phyloP scores from a whole-genome alignment of 2,888 invertebrate species.

The Lasioglossum zephyrum region DNA sequence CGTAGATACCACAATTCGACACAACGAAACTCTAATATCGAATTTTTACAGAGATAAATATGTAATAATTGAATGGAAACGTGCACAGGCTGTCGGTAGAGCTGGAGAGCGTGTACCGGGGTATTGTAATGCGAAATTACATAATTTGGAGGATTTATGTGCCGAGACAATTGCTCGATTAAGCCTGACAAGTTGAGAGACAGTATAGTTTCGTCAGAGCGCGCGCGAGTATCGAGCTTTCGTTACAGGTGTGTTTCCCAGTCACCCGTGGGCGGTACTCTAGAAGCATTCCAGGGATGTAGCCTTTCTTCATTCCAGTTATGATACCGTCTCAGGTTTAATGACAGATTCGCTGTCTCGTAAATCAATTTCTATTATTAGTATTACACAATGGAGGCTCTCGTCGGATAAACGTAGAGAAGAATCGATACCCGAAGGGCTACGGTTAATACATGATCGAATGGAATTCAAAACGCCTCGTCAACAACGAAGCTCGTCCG shows the following conservation, averaged over 20 bases:
- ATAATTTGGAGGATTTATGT: constrained; percentile 12
- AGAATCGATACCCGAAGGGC: constrained; percentile 15
- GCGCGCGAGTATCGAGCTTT: not conserved
- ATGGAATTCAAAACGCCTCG: not conserved
- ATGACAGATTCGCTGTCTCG: constrained; percentile 14
- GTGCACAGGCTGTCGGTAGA: not conserved
- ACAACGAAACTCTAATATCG: not conserved
- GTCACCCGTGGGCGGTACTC: constrained; percentile 8
- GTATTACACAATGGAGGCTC: constrained; percentile 6
- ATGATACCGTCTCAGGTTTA: constrained; percentile 7
- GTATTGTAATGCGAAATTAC: constrained; percentile 8
- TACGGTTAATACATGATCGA: constrained; percentile 6
- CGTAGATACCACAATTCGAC: not conserved
- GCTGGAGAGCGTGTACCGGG: not conserved
- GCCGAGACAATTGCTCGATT: constrained; percentile 1
- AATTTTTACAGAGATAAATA: not conserved
- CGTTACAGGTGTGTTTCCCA: constrained; percentile 20
- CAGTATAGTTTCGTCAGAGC: not conserved
- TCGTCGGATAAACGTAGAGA: not conserved
- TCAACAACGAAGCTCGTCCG: not conserved
- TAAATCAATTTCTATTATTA: constrained; percentile 31
- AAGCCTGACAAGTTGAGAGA: not conserved
- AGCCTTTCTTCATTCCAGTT: constrained; percentile 6
- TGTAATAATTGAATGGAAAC: not conserved
- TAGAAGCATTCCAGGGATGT: not conserved